phyloP scores from a whole-genome alignment of 2,113 vertebrate genomes.

The Indicator maculatus region DNA sequence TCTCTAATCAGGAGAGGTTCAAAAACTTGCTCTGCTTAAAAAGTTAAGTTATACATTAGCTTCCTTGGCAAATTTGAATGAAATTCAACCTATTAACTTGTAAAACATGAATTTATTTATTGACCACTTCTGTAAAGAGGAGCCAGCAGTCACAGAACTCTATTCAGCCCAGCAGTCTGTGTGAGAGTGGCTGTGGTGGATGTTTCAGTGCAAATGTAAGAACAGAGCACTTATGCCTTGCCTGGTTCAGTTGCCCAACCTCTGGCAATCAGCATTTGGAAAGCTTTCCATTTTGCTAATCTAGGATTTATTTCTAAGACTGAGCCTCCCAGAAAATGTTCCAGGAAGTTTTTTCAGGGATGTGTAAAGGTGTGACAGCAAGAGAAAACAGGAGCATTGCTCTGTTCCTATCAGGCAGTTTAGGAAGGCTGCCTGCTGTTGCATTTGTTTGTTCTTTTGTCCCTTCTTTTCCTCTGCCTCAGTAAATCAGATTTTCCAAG shows the following conservation, averaged over 20 bases:
- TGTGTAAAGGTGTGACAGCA: background rate
- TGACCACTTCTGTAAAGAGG: background rate
- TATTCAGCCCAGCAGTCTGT: background rate
- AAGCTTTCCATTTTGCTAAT: background rate
- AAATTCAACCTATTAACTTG: background rate
- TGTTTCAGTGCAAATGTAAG: background rate
- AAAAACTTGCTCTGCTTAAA: background rate
- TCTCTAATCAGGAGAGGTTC: background rate
- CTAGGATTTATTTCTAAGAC: background rate
- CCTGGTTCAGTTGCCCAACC: background rate
- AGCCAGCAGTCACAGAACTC: background rate
- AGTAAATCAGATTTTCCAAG: background rate
- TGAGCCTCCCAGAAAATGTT: background rate
- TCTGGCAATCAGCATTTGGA: background rate
- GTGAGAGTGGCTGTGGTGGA: background rate
- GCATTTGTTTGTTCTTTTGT: background rate
- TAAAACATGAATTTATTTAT: background rate
- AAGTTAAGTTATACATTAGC: background rate
- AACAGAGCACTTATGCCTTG: background rate
- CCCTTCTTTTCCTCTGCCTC: background rate
- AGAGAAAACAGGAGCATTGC: background rate
- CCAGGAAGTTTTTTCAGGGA: background rate
- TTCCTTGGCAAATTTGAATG: background rate
- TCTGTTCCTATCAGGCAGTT: background rate
- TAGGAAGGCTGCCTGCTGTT: background rate